Conservation (phyloP, 2,888 invertebrate genomes). For the Neoitamus cyanurus region DNA sequence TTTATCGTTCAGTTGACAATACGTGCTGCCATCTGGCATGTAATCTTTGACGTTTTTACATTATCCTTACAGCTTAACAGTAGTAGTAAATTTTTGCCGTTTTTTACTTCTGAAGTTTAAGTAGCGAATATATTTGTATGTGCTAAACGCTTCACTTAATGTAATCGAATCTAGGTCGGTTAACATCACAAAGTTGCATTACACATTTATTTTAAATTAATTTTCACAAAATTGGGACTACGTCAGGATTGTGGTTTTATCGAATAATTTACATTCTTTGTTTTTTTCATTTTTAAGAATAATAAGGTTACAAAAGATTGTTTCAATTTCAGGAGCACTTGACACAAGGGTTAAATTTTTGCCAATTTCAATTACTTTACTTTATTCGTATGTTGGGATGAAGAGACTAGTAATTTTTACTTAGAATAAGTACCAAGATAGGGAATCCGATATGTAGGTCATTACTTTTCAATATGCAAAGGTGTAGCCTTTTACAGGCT, state of each 20-base stretch:
- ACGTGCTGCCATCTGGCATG: not conserved
- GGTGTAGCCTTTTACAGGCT: not conserved
- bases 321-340: not conserved
- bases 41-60: not conserved
- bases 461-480: not conserved
- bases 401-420: not conserved
- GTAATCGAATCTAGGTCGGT: slow-evolving; percentile 5
- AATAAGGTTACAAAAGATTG: not conserved
- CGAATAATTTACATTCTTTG: not conserved
- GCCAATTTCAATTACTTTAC: not conserved
- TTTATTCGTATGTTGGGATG: not conserved
- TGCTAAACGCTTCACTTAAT: slow-evolving; percentile 3
- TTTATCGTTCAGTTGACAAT: not conserved
- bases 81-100: not conserved
- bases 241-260: not conserved
- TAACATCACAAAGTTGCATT: not conserved
- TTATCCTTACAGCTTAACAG: not conserved
- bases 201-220: not conserved
- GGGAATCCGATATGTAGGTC: not conserved
- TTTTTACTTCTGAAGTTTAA: not conserved
- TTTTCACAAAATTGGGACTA: not conserved
- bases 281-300: not conserved
- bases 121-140: not conserved
- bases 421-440: too few species aligned
- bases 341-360: not conserved